A percentile compares a stretch with the other conserved stretches of the same genome.
phyloP scores from a whole-genome alignment of 2,888 invertebrate species.

The Sipha maydis region DNA sequence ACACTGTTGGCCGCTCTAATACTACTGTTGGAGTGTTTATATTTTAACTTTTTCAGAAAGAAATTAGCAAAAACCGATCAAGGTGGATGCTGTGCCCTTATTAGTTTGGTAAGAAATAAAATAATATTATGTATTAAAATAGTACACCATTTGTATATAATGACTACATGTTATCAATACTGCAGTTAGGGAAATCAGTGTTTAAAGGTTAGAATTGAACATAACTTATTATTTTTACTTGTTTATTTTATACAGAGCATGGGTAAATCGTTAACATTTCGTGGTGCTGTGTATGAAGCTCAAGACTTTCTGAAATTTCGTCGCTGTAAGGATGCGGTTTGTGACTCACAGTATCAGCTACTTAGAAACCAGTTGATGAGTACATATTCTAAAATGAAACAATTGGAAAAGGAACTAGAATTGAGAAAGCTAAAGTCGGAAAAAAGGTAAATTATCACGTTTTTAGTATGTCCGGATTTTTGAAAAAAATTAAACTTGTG shows the following conservation, averaged over 20 bases:
- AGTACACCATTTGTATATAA: not conserved
- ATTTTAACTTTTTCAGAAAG: slow-evolving; percentile 91
- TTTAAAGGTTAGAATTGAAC: not conserved
- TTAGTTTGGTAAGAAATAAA: slow-evolving; percentile 80
- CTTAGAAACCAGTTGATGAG: slow-evolving; percentile 90
- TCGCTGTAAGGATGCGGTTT: slow-evolving; percentile 81
- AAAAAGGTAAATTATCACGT: slow-evolving; percentile 32
- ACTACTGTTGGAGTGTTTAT: slow-evolving; percentile 90
- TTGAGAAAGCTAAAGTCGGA: slow-evolving; percentile 68
- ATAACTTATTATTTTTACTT: not conserved
- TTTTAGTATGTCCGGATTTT: slow-evolving; percentile 29
- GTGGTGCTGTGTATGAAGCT: slow-evolving; percentile 82
- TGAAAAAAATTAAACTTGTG: slow-evolving; percentile 52
- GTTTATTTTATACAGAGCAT: slow-evolving; percentile 69
- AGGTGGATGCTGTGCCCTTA: slow-evolving; percentile 89
- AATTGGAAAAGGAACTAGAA: slow-evolving; percentile 86
- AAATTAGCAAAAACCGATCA: slow-evolving; percentile 88
- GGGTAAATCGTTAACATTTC: slow-evolving; percentile 83
- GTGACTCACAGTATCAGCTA: slow-evolving; percentile 87
- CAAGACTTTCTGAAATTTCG: slow-evolving; percentile 80
- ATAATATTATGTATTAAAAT: not conserved
- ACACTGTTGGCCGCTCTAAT: slow-evolving; percentile 89
- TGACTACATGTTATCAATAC: too few relatives aligned
- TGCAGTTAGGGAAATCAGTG: too few relatives aligned
- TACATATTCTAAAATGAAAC: slow-evolving; percentile 83